Percentiles rank a stretch among this genome's conserved stretches.
Conservation (phyloP, 1,140 invertebrate species). For the Nylanderia fulva region DNA sequence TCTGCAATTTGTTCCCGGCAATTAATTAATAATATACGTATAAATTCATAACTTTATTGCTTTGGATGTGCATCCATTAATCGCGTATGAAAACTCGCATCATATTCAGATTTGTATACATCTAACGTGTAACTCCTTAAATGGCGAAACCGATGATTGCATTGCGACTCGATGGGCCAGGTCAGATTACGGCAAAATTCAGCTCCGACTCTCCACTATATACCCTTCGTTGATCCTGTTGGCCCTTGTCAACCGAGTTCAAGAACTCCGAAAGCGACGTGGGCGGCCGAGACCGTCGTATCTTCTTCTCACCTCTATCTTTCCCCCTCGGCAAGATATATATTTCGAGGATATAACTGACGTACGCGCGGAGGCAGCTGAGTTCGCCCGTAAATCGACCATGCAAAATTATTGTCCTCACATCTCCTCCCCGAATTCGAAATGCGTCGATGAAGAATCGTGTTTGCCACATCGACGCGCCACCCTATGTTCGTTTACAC, state of each 20-base stretch:
- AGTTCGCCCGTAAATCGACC: conserved; percentile 67
- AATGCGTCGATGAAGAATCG: conserved; percentile 44
- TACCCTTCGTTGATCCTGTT: conserved; percentile 63
- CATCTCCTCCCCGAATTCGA: conserved; percentile 52
- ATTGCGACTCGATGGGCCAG: conserved; percentile 68
- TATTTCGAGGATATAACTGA: conserved; percentile 38
- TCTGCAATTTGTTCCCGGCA: neutral
- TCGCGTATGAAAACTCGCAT: neutral
- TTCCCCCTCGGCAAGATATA: conserved; percentile 32
- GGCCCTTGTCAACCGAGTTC: conserved; percentile 64
- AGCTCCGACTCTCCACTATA: conserved; percentile 17
- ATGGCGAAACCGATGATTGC: conserved; percentile 60
- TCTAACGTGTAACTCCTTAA: conserved; percentile 23
- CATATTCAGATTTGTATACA: conserved; percentile 6
- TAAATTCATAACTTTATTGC: neutral
- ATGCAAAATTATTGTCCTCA: conserved; percentile 65
- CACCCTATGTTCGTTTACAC: conserved; percentile 32
- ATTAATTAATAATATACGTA: neutral
- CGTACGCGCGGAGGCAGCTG: conserved; percentile 18
- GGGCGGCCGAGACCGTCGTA: conserved; percentile 55
- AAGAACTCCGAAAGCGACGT: conserved; percentile 67
- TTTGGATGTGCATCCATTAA: neutral
- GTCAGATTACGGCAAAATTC: conserved; percentile 67
- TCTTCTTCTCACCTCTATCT: conserved; percentile 30
- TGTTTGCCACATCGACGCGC: conserved; percentile 38